A percentile compares a stretch with the other conserved stretches of the same genome.
phyloP scores from a whole-genome alignment of 2,888 invertebrate genomes.

The Microchrysa polita region DNA sequence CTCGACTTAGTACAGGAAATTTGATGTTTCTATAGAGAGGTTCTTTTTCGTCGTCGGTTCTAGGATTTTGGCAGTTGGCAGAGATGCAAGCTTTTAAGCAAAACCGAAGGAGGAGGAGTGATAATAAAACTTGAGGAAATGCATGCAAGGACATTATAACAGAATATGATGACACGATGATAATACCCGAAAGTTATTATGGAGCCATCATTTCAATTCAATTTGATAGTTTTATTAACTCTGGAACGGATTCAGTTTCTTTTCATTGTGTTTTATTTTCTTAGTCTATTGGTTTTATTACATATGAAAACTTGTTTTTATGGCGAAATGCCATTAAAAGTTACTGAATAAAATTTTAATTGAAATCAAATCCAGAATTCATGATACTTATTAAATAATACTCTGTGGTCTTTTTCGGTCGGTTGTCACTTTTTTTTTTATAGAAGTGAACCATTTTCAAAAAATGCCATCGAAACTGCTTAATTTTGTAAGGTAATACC shows the following conservation, averaged over 20 bases:
- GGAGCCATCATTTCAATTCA: slow-evolving; percentile 49
- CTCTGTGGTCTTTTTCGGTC: no score
- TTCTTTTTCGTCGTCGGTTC: neutral
- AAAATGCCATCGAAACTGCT: no score
- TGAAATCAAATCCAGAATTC: no score
- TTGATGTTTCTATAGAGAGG: slow-evolving; percentile 1
- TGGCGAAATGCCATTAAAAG: no score
- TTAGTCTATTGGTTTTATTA: slow-evolving; percentile 30
- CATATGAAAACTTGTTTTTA: no score
- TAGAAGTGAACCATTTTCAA: no score
- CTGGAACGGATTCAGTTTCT: slow-evolving; percentile 41
- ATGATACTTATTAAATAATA: no score
- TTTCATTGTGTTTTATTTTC: neutral
- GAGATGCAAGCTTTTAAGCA: slow-evolving; percentile 24
- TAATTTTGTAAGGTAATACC: no score
- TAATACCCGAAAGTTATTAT: slow-evolving; percentile 46
- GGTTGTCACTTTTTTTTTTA: no score
- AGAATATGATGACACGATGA: slow-evolving; percentile 39
- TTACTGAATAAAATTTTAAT: no score
- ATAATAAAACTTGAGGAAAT: slow-evolving; percentile 33
- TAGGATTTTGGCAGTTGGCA: no score
- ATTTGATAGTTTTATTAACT: slow-evolving; percentile 51
- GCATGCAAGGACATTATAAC: slow-evolving; percentile 34
- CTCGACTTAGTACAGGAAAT: slow-evolving; percentile 24
- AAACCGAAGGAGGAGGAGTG: neutral